A percentile compares a stretch with the other conserved stretches of the same genome.
phyloP scores from a whole-genome alignment of 2,113 vertebrate species.

The Tricholaema leucomelas region DNA sequence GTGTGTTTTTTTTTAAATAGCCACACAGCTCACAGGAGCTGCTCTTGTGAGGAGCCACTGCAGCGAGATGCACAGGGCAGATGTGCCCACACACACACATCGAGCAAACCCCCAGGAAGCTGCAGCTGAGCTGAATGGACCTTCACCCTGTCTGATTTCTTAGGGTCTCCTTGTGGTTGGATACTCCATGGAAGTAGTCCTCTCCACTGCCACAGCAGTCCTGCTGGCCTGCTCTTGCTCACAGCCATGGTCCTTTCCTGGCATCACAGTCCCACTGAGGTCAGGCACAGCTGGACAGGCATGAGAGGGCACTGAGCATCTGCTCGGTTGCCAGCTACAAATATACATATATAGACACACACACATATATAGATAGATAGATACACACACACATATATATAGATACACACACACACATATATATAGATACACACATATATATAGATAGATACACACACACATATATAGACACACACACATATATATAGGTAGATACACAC shows the following conservation, averaged over 20 bases:
- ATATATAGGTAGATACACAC: too few relatives aligned
- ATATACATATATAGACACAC: not conserved
- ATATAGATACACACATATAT: too few relatives aligned
- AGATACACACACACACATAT: too few relatives aligned
- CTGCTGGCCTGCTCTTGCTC: not conserved
- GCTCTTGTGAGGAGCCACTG: not conserved
- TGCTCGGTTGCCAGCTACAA: not conserved
- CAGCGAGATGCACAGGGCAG: accelerated
- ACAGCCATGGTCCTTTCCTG: not conserved
- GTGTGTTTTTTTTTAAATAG: not conserved
- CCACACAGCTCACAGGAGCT: accelerated
- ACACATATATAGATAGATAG: too few relatives aligned
- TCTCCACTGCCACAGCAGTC: not conserved
- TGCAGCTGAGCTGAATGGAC: not conserved
- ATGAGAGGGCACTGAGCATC: not conserved
- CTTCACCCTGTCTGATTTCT: not conserved
- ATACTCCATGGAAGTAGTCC: not conserved
- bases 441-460: too few relatives aligned
- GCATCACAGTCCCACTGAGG: not conserved
- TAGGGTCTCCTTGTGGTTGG: not conserved
- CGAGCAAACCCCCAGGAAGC: not conserved
- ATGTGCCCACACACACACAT: accelerated
- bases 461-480: too few relatives aligned
- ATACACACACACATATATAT: too few relatives aligned
- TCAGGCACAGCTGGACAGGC: not conserved